phyloP scores from a whole-genome alignment of 2,888 invertebrate species.

The Hofmannophila pseudospretella region DNA sequence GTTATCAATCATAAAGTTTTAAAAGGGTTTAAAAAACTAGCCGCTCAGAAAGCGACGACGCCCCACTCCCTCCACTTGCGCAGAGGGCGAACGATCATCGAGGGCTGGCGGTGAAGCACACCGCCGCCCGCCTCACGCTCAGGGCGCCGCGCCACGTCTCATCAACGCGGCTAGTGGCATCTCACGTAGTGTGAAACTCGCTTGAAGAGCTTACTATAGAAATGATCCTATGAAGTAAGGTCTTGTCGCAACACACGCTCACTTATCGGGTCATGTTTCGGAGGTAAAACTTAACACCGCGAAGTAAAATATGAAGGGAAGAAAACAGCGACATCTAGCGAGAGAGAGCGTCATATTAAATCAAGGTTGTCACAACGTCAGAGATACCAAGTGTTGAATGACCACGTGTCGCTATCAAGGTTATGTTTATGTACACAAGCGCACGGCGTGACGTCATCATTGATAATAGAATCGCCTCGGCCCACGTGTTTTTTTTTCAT shows the following conservation, averaged over 20 bases:
- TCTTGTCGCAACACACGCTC: slow-evolving; percentile 62
- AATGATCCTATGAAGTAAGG: slow-evolving; percentile 21
- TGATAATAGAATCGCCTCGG: too few relatives aligned
- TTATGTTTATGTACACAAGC: not conserved
- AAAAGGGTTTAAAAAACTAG: slow-evolving; percentile 16
- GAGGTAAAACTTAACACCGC: slow-evolving; percentile 28
- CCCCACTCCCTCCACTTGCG: slow-evolving; percentile 17
- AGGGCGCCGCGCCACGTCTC: slow-evolving; percentile 82
- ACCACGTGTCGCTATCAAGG: not conserved
- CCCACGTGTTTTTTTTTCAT: too few relatives aligned
- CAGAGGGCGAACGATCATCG: slow-evolving; percentile 20
- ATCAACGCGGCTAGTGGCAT: slow-evolving; percentile 35
- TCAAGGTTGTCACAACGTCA: not conserved
- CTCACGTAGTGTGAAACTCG: slow-evolving; percentile 17
- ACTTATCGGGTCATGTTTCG: slow-evolving; percentile 1
- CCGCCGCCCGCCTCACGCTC: slow-evolving; percentile 65
- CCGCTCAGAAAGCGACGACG: slow-evolving; percentile 32
- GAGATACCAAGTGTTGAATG: not conserved
- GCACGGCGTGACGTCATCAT: not conserved
- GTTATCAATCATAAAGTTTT: too few relatives aligned
- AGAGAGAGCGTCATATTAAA: not conserved
- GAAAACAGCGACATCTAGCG: slow-evolving; percentile 12
- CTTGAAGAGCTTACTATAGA: slow-evolving; percentile 14
- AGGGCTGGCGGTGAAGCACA: slow-evolving; percentile 11
- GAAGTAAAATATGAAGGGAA: slow-evolving; percentile 78